Conservation (phyloP, 2,797 vertebrate species). For the Macrochelys suwanniensis region DNA sequence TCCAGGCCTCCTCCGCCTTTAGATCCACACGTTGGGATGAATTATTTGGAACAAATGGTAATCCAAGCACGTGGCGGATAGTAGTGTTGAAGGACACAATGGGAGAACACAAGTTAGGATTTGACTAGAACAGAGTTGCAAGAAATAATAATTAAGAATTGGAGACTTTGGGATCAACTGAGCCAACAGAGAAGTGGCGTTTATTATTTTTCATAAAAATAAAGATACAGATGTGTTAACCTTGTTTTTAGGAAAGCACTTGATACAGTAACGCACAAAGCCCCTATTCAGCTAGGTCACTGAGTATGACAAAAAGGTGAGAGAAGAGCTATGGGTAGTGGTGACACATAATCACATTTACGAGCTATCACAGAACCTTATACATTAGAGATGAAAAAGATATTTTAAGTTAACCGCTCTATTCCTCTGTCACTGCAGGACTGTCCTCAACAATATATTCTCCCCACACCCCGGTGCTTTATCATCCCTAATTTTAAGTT, state of each 20-base stretch:
- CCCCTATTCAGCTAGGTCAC: background rate
- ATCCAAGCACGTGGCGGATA: background rate
- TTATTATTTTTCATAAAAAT: conserved; percentile 5
- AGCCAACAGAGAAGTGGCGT: background rate
- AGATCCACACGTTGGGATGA: conserved; percentile 14
- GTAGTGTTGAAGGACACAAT: conserved; percentile 29
- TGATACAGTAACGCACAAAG: background rate
- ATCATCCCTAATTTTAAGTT: conserved; percentile 20
- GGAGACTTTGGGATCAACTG: background rate
- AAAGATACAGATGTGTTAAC: background rate
- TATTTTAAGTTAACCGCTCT: conserved; percentile 3
- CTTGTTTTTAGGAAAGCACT: conserved; percentile 34
- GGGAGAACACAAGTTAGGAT: background rate
- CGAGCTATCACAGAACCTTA: accelerated
- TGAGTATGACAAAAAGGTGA: conserved; percentile 27
- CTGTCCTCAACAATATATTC: background rate
- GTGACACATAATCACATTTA: background rate
- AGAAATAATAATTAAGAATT: background rate
- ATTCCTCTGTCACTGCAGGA: conserved; percentile 24
- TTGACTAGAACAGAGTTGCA: background rate
- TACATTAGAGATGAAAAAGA: background rate
- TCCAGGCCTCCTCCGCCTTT: no score
- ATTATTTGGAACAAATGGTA: conserved; percentile 40
- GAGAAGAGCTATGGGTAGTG: background rate
- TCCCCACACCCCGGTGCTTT: background rate